Base-by-base conservation (phyloP, 2,113 vertebrate species). In the Ptychochromis oligacanthus region DNA sequence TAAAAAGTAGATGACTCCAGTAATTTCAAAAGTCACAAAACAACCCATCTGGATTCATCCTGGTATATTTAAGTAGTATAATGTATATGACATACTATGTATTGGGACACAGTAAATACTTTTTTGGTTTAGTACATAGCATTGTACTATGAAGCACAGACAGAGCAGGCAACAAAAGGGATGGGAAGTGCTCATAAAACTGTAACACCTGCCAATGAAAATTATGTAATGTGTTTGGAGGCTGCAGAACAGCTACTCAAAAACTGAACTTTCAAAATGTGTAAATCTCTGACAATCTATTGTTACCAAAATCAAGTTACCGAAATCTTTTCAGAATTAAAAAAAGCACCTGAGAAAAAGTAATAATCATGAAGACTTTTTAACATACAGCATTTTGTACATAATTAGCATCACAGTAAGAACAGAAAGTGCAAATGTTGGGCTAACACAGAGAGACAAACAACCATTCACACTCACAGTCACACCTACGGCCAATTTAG, bases 191-290 rank as follows among this genome's bases (percentile, higher is more conserved):
- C 67, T 72, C 26, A 72, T 54, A 54, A 57, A 72, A 72, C n/a
- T 28, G 26, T 72, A 54, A 72, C 46, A n/a, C 67, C 18, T 72
- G 67, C 46, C 34, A 46, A 54, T 31, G 28, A 72, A 2, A 72
- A 72, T 54, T 5, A 72, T 72, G 24, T 20, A 24, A 72, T 72
- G 46, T 72, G 31, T 31, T 72, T n/a, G 46, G 26, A 54, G 54
- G 26, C 67, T 31, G 46, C 46, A 72, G 26, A 54, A 72, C 26
- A 70, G 10, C 65, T 20, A 13, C 17, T 12, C 17, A 72, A 34
- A 12, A n/a, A 54, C 26, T 54, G 46, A 72, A 72, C 67, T 72
- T 72, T 72, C 67, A 34, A 54, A 70, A 72, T 72, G 4, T 34
- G 67, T 5, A 31, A 70, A 70, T 70, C 43, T 31, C 1, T 1